phyloP scores from a whole-genome alignment of 2,888 invertebrate genomes.

The Andrena bicolor region DNA sequence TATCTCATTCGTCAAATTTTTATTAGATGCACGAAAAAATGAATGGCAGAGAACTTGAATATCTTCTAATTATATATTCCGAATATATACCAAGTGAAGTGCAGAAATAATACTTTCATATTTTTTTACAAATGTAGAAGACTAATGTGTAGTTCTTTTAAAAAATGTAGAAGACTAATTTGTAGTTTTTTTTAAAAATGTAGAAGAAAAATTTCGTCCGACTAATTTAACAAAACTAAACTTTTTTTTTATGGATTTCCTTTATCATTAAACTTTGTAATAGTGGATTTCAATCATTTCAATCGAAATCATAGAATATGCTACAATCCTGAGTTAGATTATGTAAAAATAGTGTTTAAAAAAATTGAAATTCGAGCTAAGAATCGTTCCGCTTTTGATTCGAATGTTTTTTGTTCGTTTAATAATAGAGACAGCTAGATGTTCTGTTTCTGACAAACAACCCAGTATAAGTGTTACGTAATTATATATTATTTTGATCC shows the following conservation, averaged over 20 bases:
- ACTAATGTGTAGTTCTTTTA: no score
- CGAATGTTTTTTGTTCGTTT: background rate
- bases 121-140: background rate
- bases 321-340: background rate
- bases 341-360: background rate
- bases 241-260: no score
- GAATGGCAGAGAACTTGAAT: background rate
- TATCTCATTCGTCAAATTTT: slow-evolving; percentile 7
- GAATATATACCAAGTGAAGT: background rate
- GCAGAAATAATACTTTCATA: background rate
- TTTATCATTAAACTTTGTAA: no score
- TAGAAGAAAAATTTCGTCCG: no score
- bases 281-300: no score
- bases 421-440: background rate
- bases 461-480: slow-evolving; percentile 1
- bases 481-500: background rate
- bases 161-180: background rate
- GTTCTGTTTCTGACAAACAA: slow-evolving; percentile 28
- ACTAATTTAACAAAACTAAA: no score
- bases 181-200: no score
- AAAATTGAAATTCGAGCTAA: background rate
- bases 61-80: background rate
- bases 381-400: background rate
- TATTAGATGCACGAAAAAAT: background rate
- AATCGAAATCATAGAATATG: no score